phyloP scores from a whole-genome alignment of 2,113 vertebrate genomes.

The Notothenia coriiceps region DNA sequence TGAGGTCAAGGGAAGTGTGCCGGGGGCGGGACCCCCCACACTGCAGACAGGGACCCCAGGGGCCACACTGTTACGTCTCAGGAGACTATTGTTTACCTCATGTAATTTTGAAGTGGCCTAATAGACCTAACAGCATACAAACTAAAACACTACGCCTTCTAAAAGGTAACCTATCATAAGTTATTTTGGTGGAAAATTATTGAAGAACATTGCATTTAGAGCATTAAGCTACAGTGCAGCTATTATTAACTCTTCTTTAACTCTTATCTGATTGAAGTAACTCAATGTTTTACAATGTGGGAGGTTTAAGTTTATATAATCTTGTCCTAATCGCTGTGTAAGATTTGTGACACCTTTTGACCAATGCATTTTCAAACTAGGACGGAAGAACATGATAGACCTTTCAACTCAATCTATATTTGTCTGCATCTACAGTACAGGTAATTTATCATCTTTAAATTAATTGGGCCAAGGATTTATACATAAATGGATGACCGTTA shows the following conservation, averaged over 20 bases:
- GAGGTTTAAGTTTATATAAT: not conserved
- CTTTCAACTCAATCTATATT: not conserved
- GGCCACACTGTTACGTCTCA: slow-evolving; percentile 44
- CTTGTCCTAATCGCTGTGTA: not conserved
- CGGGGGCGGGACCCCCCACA: slow-evolving; percentile 72
- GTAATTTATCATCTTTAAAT: not conserved
- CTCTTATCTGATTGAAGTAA: not conserved
- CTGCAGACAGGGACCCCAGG: slow-evolving; percentile 45
- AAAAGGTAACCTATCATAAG: not conserved
- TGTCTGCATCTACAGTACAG: not conserved
- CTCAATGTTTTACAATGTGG: not conserved
- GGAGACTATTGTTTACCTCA: slow-evolving; percentile 64
- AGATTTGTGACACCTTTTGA: not conserved
- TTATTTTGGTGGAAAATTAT: not conserved
- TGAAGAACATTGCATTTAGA: not conserved
- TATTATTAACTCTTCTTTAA: not conserved
- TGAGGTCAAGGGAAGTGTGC: slow-evolving; percentile 81
- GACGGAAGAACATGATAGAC: not conserved
- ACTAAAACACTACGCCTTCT: slow-evolving; percentile 12
- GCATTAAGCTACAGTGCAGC: not conserved
- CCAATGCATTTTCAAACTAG: not conserved
- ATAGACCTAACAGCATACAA: slow-evolving; percentile 14
- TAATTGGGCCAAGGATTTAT: not conserved
- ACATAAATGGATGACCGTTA: too few species aligned
- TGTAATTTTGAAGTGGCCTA: slow-evolving; percentile 30